Percentiles rank a stretch among this genome's conserved stretches.
These are phyloP conservation scores for Maniola hyperantus DNA, from an alignment of 2,888 invertebrate species.

Conservation along the genomic window DNA sequence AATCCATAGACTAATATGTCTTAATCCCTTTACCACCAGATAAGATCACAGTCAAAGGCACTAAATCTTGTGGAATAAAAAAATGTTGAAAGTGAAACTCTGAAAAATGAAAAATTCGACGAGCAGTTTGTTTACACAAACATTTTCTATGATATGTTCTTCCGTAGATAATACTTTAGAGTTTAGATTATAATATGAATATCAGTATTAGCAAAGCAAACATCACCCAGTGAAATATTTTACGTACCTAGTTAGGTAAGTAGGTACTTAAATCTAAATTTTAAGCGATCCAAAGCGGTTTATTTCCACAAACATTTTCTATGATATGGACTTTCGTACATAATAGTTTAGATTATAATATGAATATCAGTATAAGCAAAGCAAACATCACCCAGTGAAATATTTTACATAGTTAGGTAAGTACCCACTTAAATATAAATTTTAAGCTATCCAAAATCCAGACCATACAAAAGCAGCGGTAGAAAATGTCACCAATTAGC, in stretches of 20 bases:
- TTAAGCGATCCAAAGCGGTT: slow-evolving; percentile 14
- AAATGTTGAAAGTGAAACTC: no score
- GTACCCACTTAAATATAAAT: neutral
- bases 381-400: neutral
- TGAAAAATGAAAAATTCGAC: no score
- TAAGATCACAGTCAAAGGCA: no score
- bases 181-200: no score
- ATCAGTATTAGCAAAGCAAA: neutral
- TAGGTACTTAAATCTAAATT: slow-evolving; percentile 3
- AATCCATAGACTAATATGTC: no score
- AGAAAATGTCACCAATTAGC: slow-evolving; percentile 35
- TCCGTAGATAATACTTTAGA: no score
- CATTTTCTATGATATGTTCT: no score
- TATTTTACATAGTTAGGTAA: neutral
- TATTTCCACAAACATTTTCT: neutral
- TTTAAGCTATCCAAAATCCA: slow-evolving; percentile 14
- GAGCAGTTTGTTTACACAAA: neutral
- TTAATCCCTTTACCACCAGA: no score
- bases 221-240: neutral
- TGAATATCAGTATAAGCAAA: neutral
- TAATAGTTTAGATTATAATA: no score
- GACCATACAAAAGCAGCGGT: slow-evolving; percentile 13
- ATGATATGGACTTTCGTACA: no score
- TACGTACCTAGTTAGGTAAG: neutral
- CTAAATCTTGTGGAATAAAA: no score